Evolutionary conservation across 2,797 vertebrate genomes (phyloP).

Genomic region (Cryptoblepharus egeriae): DNA sequence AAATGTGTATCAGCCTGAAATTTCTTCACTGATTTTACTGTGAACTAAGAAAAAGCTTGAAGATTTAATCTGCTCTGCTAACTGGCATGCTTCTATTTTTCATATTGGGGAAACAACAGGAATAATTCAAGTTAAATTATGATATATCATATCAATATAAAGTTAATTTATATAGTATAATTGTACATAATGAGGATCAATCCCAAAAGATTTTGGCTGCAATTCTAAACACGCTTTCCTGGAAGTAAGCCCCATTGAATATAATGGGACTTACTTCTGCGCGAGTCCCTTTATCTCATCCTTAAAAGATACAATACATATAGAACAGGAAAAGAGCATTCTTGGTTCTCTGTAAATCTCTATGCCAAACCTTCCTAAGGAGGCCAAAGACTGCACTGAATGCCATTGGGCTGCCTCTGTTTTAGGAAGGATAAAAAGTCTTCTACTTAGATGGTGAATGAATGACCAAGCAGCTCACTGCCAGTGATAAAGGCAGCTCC

Average conservation of each 20-base stretch:
- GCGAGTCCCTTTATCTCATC: background rate
- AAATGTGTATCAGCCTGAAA: background rate
- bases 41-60: too few species aligned
- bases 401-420: background rate
- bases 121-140: background rate
- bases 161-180: too few species aligned
- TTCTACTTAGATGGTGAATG: conserved; percentile 9
- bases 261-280: too few species aligned
- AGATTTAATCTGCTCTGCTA: background rate
- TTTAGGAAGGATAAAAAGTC: conserved; percentile 46
- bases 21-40: background rate
- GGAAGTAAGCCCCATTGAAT: too few species aligned
- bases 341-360: background rate
- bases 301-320: background rate
- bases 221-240: too few species aligned
- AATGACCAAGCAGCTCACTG: conserved; percentile 59
- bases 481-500: conserved; percentile 58
- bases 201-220: too few species aligned
- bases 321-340: background rate
- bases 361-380: conserved; percentile 32
- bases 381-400: conserved; percentile 21
- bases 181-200: background rate
- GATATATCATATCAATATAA: too few species aligned
- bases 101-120: background rate
- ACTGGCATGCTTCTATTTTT: background rate